A percentile compares a stretch with the other conserved stretches of the same genome.
phyloP scores from a whole-genome alignment of 2,113 vertebrate species.

The Notarius lentiginosus region DNA sequence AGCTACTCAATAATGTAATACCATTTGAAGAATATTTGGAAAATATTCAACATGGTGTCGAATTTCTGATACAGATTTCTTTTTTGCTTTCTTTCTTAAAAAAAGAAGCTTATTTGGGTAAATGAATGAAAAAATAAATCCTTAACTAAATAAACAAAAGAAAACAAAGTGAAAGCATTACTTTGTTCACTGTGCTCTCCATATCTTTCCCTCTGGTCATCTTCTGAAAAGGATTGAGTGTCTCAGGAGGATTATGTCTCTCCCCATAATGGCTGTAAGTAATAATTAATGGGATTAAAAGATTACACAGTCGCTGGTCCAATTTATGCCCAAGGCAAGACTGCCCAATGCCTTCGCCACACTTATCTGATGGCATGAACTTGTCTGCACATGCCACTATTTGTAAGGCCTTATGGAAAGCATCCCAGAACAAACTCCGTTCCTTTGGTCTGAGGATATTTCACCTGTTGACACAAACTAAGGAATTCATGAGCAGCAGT shows the following conservation, averaged over 20 bases:
- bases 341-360: constrained; percentile 34
- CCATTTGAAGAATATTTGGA: constrained; percentile 20
- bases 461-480: neutral
- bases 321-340: constrained; percentile 44
- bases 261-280: constrained; percentile 60
- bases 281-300: constrained; percentile 73
- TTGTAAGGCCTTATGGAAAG: neutral
- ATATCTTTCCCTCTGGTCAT: constrained; percentile 12
- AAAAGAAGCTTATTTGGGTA: neutral
- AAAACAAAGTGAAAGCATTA: constrained; percentile 18
- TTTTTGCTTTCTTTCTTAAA: no score
- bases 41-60: neutral
- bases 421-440: neutral
- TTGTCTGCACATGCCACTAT: constrained; percentile 12
- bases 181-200: neutral
- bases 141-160: neutral
- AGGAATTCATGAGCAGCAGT: neutral
- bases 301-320: constrained; percentile 60
- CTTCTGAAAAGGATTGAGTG: constrained; percentile 45
- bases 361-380: constrained; percentile 42
- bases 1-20: constrained; percentile 14
- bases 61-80: neutral
- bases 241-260: constrained; percentile 55
- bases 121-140: neutral
- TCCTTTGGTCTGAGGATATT: constrained; percentile 1